Evolutionary conservation across 1,140 invertebrate species (phyloP).

Genomic region (Drosophila erecta): DNA sequence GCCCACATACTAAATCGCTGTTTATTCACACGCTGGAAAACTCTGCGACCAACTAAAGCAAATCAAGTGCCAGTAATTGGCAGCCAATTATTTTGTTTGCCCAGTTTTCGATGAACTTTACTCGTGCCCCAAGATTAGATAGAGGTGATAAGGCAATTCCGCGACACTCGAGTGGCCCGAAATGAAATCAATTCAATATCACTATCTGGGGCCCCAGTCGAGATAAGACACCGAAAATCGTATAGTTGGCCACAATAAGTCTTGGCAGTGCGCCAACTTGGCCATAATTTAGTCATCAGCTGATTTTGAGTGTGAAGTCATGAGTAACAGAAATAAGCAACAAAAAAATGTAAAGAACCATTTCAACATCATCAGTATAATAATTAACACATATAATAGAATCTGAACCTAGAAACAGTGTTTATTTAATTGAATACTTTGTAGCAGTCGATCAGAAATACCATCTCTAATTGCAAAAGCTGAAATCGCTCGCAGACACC

Average conservation of each 20-base stretch:
- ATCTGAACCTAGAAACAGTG: too few species aligned
- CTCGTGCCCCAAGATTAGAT: slow-evolving; percentile 22
- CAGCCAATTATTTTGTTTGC: slow-evolving; percentile 14
- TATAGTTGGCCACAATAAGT: slow-evolving; percentile 12
- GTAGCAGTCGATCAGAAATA: too few species aligned
- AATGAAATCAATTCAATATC: slow-evolving; percentile 30
- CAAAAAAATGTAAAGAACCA: too few species aligned
- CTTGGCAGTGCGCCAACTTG: slow-evolving; percentile 1
- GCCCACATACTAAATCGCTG: slow-evolving; percentile 6
- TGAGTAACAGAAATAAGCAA: slow-evolving; percentile 1
- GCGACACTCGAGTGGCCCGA: slow-evolving; percentile 19
- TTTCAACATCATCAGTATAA: too few species aligned
- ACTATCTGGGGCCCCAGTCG: slow-evolving; percentile 11
- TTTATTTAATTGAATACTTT: too few species aligned
- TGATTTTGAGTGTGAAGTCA: slow-evolving; percentile 18
- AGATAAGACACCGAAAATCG: slow-evolving; percentile 19
- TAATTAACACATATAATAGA: too few species aligned
- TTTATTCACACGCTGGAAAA: slow-evolving; percentile 31
- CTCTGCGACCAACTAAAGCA: slow-evolving; percentile 9
- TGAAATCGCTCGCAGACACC: slow-evolving; percentile 6
- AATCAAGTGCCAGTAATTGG: slow-evolving; percentile 31
- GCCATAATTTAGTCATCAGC: slow-evolving; percentile 39
- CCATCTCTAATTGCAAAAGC: neutral
- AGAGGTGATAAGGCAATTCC: slow-evolving; percentile 9
- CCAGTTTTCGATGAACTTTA: slow-evolving; percentile 23